Evolutionary conservation across 2,888 invertebrate species (phyloP), one percentile per base, ranked within the genome.

Genomic region (Luperina nickerlii): DNA sequence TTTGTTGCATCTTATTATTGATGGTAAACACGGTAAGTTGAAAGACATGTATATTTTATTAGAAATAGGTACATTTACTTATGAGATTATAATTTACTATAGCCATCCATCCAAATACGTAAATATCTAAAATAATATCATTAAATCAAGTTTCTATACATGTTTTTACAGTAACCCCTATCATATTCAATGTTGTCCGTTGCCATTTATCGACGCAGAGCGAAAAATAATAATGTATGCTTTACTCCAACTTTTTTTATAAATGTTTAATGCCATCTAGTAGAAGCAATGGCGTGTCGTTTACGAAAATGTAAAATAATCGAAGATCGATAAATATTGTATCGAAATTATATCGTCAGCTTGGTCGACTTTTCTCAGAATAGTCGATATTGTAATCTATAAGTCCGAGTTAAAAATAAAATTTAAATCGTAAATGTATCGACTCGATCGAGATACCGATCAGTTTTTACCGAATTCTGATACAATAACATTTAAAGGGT

Each of bases 81-180:
- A 51, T 38, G 48, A 73, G 20, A 67, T 81, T 85, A 60, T 60
- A 38, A 57, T 57, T 51, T 57, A 72, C 70, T 51, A 74, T 69
- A 71, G 57, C 62, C 45, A 67, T 71, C 76, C 66, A 74, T 79
- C 88, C 85, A 89, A 85, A 83, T 74, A 81, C 77, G 77, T 81
- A 84, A 84, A 85, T 79, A 86, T 81, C 90, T 83, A 79, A 81
- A 72, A 76, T 86, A 88, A 88, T 87, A 86, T 87, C 87, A 81
- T 71, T 82, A 84, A 77, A 83, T 82, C 76, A 85, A 84, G 78
- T 86, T 83, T 89, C 83, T 90, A 81, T 90, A 90, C 86, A 90
- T 83, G 78, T 90, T 87, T 89, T 85, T 90, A 90, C 85, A 90
- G 66, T 78, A 80, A 87, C 76, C 88, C 82, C 80, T 81, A 83